Percentiles rank a stretch among this genome's conserved stretches.
phyloP scores from a whole-genome alignment of 2,888 invertebrate genomes.

The Liodrosophila aerea region DNA sequence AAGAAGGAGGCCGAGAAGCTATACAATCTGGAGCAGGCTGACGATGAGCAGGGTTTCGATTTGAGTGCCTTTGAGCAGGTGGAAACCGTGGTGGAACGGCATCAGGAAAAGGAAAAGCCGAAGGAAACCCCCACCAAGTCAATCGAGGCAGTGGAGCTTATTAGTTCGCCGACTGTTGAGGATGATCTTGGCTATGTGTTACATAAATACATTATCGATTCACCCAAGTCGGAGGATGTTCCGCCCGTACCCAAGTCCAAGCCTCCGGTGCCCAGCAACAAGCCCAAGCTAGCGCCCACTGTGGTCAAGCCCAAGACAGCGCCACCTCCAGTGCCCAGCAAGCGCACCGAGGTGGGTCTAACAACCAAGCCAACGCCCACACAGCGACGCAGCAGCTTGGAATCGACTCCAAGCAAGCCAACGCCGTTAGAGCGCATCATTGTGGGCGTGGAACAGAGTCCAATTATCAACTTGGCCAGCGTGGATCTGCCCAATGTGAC shows the following conservation, averaged over 20 bases:
- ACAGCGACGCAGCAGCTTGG: constrained; percentile 60
- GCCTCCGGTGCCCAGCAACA: constrained; percentile 61
- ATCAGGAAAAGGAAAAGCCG: not conserved
- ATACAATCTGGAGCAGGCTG: constrained; percentile 59
- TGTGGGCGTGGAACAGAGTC: constrained; percentile 77
- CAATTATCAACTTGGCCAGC: constrained; percentile 71
- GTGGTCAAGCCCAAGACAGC: constrained; percentile 62
- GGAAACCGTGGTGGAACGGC: constrained; percentile 15
- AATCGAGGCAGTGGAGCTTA: not conserved
- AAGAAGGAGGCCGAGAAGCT: constrained; percentile 78
- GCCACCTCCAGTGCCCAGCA: constrained; percentile 73
- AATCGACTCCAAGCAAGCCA: constrained; percentile 25
- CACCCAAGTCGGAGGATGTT: constrained; percentile 3
- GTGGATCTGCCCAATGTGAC: constrained; percentile 66
- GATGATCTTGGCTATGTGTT: constrained; percentile 73
- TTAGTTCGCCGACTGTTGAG: constrained; percentile 27
- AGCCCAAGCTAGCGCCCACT: constrained; percentile 43
- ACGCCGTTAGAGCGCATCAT: constrained; percentile 81
- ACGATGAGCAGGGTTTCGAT: constrained; percentile 74
- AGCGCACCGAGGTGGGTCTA: constrained; percentile 55
- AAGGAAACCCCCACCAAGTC: not conserved
- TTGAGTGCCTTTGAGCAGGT: constrained; percentile 67
- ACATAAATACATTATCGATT: constrained; percentile 74
- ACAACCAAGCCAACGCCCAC: constrained; percentile 61
- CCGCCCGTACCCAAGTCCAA: constrained; percentile 25